Base-by-base conservation (phyloP, 2,888 invertebrate genomes). In the Rhagium mordax region DNA sequence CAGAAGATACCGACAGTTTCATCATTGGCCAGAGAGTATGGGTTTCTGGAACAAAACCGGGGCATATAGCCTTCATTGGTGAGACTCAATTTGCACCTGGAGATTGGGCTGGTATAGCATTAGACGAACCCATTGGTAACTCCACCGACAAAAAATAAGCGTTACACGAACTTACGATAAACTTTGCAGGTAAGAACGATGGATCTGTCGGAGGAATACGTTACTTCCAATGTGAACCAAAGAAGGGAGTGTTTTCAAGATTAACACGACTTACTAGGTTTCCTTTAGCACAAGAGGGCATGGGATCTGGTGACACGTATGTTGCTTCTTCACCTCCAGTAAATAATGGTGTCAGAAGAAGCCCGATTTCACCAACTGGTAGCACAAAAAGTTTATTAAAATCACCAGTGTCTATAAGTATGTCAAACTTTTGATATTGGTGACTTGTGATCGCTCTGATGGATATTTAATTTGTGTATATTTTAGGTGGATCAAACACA, bases 51-150 rank as follows among this genome's bases (percentile, higher is more conserved):
- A 92, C 93, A 66, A 98, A 98, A 86, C 93, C 96, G 1, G 98
- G 98, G 41, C 93, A 94, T 85, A 96, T 99, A 81, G 96, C 97
- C 49, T 98, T 95, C 88, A 94, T 98, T 70, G 97, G 98, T 29
- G 96, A 96, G 85, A 97, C 98, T 65, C 96, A 98, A 87, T 98
- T 99, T 89, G 98, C 98, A 15, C 96, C 97, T 18, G 99, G 99
- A 74, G 97, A 98, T 79, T 99, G 98, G 98, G 98, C 98, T 61
- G 99, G 98, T 62, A 94, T 99, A 74, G 98, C 97, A 74, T 92
- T 99, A 80, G 98, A 98, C 88, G 96, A 98, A 81, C 93, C 97
- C 49, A 94, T 96, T 84, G 99, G 98, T 95, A 90, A 89, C 13
- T 47, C 5, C 13, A 8, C 5, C 24, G 20, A 66, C 5, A 29